Evolutionary conservation across 2,888 invertebrate genomes (phyloP), one percentile per base, ranked within the genome.

Genomic region (Drosophila hamatofila): DNA sequence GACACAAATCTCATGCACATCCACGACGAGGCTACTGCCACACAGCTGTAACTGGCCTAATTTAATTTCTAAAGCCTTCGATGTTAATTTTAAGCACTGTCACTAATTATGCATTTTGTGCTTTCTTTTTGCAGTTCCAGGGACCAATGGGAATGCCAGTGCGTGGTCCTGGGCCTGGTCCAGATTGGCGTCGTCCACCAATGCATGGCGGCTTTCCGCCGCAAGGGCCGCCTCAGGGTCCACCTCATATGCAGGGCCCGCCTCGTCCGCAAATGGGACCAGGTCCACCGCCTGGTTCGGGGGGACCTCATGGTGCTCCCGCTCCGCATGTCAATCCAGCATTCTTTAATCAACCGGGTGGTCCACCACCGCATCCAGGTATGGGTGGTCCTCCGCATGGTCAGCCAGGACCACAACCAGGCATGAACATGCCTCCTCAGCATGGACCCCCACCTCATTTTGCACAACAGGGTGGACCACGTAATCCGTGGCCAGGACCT

Each of bases 241-340:
- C 96, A 58, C 96, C 95, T 54, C 95, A 95, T 90, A 95, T 95
- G 93, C 95, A 95, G 93, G 95, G 95, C 42, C 95, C 95, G 60
- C 95, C 94, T 44, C 93, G 94, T 77, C 95, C 95, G 72, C 92
- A 92, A 83, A 92, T 93, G 91, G 92, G 92, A 35, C 93, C 93
- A 41, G 94, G 94, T 0, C 94, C 94, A 4, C 94, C 94, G n/a
- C 91, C 89, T 5, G 89, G 90, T 9, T 88, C 89, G 8, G 88
- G 87, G 14, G 90, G 90, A 21, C 93, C 93, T 11, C 94, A 94
- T 82, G 94, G 94, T 46, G 97, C 97, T 6, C 97, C 97, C 8
- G 98, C 98, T 30, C 98, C 98, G 54, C 98, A 98, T 93, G 98
- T 98, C 80, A 98, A 98, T 94, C 98, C 98, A 44, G 98, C 98